Evolutionary conservation across 2,888 invertebrate genomes (phyloP), one percentile per base, ranked within the genome.

Genomic region (Amphipyra berbera): DNA sequence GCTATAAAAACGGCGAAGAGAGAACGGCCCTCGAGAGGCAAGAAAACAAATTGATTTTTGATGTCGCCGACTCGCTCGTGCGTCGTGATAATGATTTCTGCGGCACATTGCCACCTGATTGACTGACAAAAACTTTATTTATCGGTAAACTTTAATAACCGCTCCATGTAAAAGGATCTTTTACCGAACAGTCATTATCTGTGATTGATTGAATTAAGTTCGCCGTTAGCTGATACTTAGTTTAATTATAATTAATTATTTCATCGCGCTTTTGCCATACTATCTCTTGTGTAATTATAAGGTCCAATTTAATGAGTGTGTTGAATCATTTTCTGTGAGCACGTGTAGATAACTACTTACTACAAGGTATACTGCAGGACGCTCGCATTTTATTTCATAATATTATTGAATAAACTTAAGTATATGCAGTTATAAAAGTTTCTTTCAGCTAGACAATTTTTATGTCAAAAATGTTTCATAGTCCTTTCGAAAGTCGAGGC

Each of bases 1-100:
- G 75, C 53, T 65, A 81, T 79, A 86, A 86, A 88, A 85, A 83
- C 76, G 46, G 46, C 49, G 76, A 78, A 67, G 72, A 73, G 70
- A 67, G 74, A 73, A 63, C 59, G 76, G 66, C 50, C 60, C 55
- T 57, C 62, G 58, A 71, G 83, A 83, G 82, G 79, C 83, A 85
- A 88, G 84, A 77, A 86, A 86, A 87, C 87, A 91, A 93, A 93
- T 92, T 89, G 90, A 90, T 91, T 92, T 91, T 90, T 92, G 89
- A 92, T 92, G 90, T 88, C 84, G 81, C 82, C 82, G 61, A 79
- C 79, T 82, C 79, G 80, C 67, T 73, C 78, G 73, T 80, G 80
- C 81, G 66, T 73, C 78, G 73, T 80, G 80, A 81, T 88, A 86
- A 88, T 86, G 84, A 87, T 86, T 87, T 82, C 79, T 82, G 81